These are phyloP conservation scores for Eupithecia inturbata DNA, from an alignment of 2,888 invertebrate genomes.

Conservation along the genomic window DNA sequence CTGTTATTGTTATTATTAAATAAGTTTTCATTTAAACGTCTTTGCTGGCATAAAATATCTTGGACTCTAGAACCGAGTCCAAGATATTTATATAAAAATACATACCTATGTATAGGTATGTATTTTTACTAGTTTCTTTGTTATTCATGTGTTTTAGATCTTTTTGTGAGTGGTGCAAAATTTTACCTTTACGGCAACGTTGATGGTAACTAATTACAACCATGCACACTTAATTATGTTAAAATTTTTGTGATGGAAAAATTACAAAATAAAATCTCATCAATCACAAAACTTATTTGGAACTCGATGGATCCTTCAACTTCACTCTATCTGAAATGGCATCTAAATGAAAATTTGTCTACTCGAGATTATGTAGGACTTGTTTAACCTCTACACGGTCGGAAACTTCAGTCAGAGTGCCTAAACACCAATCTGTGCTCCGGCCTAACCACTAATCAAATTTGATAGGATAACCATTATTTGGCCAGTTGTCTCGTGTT, in stretches of 20 bases:
- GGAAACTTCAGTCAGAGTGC: not conserved
- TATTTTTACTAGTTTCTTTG: too few species aligned
- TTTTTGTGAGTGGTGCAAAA: not conserved
- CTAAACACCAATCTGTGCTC: not conserved
- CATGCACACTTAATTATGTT: not conserved
- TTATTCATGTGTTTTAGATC: too few species aligned
- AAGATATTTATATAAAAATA: too few species aligned
- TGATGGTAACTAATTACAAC: not conserved
- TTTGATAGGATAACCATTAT: not conserved
- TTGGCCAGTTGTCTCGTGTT: not conserved
- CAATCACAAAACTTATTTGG: constrained; percentile 33
- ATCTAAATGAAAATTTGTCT: constrained; percentile 59
- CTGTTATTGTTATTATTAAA: too few species aligned
- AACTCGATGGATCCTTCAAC: constrained; percentile 31
- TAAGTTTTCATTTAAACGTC: too few species aligned
- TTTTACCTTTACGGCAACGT: not conserved
- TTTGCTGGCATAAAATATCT: too few species aligned
- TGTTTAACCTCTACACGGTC: constrained; percentile 24
- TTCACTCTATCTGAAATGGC: constrained; percentile 40
- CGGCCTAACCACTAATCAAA: not conserved
- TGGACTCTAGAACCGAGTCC: too few species aligned
- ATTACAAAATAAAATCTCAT: constrained; percentile 12
- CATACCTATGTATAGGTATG: too few species aligned
- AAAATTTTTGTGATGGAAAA: not conserved
- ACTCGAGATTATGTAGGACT: constrained; percentile 53